Percentiles rank a stretch among this genome's conserved stretches.
phyloP scores from a whole-genome alignment of 2,113 vertebrate species.

The Cyanoliseus patagonus region DNA sequence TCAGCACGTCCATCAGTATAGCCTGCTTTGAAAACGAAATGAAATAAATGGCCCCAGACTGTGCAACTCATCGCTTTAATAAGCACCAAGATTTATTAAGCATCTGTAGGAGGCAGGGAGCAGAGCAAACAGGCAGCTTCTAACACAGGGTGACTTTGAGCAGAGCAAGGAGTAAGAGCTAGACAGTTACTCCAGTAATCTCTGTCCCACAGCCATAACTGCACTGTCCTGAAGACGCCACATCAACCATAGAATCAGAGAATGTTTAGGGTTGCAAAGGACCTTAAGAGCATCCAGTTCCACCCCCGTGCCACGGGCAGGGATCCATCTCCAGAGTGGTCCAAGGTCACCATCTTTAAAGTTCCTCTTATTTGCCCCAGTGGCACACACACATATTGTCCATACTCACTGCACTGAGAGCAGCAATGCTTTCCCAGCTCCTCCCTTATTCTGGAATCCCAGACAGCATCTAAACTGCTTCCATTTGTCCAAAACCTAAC shows the following conservation, averaged over 20 bases:
- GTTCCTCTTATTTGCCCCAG: not conserved
- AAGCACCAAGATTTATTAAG: not conserved
- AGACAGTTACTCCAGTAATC: not conserved
- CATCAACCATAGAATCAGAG: not conserved
- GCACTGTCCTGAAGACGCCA: not conserved
- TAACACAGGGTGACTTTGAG: accelerated
- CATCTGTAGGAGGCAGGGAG: not conserved
- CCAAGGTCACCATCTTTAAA: not conserved
- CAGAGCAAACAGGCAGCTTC: not conserved
- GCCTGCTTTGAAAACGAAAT: not conserved
- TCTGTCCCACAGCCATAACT: not conserved
- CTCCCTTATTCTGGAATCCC: not conserved
- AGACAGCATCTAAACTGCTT: not conserved
- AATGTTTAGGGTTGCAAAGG: not conserved
- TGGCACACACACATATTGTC: accelerated
- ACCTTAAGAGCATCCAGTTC: not conserved
- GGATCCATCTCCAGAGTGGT: not conserved
- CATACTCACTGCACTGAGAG: not conserved
- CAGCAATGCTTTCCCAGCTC: not conserved
- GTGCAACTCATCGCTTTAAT: not conserved
- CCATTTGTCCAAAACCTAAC: not conserved
- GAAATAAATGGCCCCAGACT: not conserved
- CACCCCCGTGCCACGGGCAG: not conserved
- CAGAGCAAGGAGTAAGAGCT: not conserved
- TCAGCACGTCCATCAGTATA: not conserved